These are phyloP conservation scores for Nephrotoma guestfalica DNA, from an alignment of 2,888 invertebrate species.

Conservation along the genomic window DNA sequence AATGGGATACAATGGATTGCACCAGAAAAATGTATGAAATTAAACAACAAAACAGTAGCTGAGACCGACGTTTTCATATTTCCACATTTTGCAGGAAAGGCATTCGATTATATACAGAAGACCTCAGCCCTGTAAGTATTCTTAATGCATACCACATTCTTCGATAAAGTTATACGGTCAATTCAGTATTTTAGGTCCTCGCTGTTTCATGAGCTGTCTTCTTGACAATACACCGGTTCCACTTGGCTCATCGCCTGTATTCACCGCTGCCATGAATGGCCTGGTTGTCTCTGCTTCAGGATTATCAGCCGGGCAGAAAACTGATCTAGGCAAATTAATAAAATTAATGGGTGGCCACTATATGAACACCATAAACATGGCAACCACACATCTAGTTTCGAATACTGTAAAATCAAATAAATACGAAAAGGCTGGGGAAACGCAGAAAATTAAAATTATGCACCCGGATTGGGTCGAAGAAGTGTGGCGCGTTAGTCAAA, in stretches of 20 bases:
- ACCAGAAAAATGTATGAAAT: conserved; percentile 40
- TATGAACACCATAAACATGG: conserved; percentile 43
- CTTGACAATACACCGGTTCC: conserved; percentile 59
- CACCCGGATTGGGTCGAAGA: conserved; percentile 61
- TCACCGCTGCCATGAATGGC: conserved; percentile 65
- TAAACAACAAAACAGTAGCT: conserved; percentile 39
- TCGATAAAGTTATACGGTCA: background rate
- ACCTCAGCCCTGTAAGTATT: conserved; percentile 55
- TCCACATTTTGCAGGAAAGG: conserved; percentile 57
- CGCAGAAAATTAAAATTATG: conserved; percentile 50
- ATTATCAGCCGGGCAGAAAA: conserved; percentile 35
- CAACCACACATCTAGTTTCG: conserved; percentile 70
- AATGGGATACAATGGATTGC: conserved; percentile 39
- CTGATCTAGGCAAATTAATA: conserved; percentile 34
- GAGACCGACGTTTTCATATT: conserved; percentile 65
- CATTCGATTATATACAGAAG: conserved; percentile 47
- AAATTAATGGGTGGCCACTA: conserved; percentile 67
- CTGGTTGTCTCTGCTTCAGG: conserved; percentile 53
- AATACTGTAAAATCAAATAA: conserved; percentile 61
- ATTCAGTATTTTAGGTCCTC: conserved; percentile 63
- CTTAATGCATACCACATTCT: background rate
- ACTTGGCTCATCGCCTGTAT: conserved; percentile 58
- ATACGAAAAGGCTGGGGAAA: conserved; percentile 41
- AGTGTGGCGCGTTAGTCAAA: conserved; percentile 61
- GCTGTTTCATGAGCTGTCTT: conserved; percentile 61